Evolutionary conservation across 53 echinoderm and acorn worm genomes (phyloP).

Genomic region (Antedon mediterranea): DNA sequence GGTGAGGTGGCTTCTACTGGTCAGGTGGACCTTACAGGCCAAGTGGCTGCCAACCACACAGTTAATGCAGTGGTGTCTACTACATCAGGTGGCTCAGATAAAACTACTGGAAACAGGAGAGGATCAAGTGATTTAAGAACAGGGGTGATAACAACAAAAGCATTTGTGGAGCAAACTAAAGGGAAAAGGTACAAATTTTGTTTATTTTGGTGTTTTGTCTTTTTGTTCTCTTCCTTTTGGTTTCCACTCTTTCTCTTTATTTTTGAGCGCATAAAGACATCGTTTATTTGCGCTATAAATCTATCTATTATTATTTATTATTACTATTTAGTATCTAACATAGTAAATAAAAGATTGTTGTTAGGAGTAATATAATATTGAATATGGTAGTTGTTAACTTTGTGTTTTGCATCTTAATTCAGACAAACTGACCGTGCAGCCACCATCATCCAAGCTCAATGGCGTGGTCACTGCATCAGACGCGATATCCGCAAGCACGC

Average conservation of each 20-base stretch:
- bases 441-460: slow-evolving; percentile 48
- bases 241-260: too few species aligned
- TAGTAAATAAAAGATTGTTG: not conserved
- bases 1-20: not conserved
- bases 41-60: not conserved
- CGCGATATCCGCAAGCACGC: slow-evolving; percentile 37
- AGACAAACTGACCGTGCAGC: slow-evolving; percentile 22
- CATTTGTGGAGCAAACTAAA: not conserved
- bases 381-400: too few species aligned
- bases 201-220: too few species aligned
- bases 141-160: not conserved
- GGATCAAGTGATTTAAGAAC: not conserved
- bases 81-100: not conserved
- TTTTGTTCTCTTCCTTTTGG: too few species aligned
- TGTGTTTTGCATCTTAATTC: not conserved
- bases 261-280: too few species aligned
- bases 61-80: too few species aligned
- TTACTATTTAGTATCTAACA: too few species aligned
- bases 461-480: slow-evolving; percentile 53
- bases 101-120: too few species aligned
- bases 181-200: not conserved
- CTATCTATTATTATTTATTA: too few species aligned
- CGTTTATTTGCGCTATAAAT: too few species aligned
- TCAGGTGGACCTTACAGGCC: not conserved
- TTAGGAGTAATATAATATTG: too few species aligned